These are phyloP conservation scores for Erebia aethiops DNA, from an alignment of 2,888 invertebrate species.

Conservation along the genomic window DNA sequence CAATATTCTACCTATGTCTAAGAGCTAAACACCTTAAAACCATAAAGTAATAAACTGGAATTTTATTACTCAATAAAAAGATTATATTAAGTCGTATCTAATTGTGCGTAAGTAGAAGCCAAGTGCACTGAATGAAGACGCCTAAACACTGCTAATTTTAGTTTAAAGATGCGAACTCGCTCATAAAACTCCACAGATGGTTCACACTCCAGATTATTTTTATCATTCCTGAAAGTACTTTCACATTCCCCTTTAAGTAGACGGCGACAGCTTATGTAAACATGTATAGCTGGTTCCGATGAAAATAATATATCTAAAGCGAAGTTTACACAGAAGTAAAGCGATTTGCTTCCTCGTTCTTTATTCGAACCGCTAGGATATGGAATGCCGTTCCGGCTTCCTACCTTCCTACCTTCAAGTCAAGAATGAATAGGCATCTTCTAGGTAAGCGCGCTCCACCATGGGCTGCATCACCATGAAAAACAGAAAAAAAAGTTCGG, in stretches of 20 bases:
- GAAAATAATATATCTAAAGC: background rate
- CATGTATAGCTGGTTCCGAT: background rate
- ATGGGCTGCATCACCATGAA: too few relatives aligned
- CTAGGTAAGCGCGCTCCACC: too few relatives aligned
- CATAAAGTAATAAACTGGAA: background rate
- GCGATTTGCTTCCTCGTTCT: background rate
- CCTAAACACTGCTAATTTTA: slow-evolving; percentile 39
- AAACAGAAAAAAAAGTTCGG: too few relatives aligned
- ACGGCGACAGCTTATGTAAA: slow-evolving; percentile 21
- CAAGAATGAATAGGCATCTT: too few relatives aligned
- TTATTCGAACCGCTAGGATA: too few relatives aligned
- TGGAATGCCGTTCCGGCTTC: too few relatives aligned
- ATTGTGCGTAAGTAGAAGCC: background rate
- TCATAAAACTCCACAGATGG: slow-evolving; percentile 46
- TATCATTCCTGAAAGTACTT: slow-evolving; percentile 43
- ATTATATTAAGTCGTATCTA: background rate
- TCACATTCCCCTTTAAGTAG: slow-evolving; percentile 27
- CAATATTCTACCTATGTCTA: background rate
- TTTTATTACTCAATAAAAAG: background rate
- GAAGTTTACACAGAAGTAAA: background rate
- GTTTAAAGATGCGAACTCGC: slow-evolving; percentile 34
- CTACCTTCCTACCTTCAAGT: too few relatives aligned
- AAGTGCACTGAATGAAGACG: slow-evolving; percentile 15
- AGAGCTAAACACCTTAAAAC: background rate
- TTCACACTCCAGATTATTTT: slow-evolving; percentile 48